Evolutionary conservation across 2,113 vertebrate species (phyloP).

Genomic region (Perccottus glenii): DNA sequence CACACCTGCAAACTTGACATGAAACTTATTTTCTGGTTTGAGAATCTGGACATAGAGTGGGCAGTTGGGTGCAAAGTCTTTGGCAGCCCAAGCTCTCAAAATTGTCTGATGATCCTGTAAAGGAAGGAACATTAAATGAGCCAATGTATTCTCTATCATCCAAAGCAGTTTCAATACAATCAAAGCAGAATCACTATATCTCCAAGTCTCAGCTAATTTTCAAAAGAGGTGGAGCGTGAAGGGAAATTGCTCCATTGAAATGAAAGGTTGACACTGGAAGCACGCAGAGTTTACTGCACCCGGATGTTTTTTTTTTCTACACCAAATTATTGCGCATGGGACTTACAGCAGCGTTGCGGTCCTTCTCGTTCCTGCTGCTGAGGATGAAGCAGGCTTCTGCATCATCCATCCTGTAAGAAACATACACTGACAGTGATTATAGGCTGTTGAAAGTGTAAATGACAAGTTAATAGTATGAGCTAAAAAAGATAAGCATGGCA

Average conservation of each 20-base stretch:
- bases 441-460: not conserved
- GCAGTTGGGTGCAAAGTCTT: slow-evolving; percentile 98
- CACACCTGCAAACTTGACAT: slow-evolving; percentile 98
- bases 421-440: slow-evolving; percentile 5
- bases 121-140: not conserved
- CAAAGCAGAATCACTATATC: slow-evolving; percentile 4
- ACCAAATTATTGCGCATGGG: not conserved
- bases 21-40: slow-evolving; percentile 99
- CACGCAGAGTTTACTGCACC: not conserved
- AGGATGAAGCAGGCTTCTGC: slow-evolving; percentile 98
- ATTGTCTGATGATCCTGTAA: slow-evolving; percentile 96
- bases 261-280: not conserved
- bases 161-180: slow-evolving; percentile 1
- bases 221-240: slow-evolving; percentile 18
- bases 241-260: not conserved
- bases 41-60: slow-evolving; percentile 97
- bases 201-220: slow-evolving; percentile 17
- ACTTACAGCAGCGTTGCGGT: slow-evolving; percentile 93
- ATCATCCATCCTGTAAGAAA: slow-evolving; percentile 89
- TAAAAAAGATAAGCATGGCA: not conserved
- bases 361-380: slow-evolving; percentile 96
- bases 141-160: not conserved
- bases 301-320: not conserved
- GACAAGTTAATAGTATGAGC: not conserved
- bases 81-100: slow-evolving; percentile 97